phyloP scores from a whole-genome alignment of 2,113 vertebrate species.

The Neolamprologus falcicula region DNA sequence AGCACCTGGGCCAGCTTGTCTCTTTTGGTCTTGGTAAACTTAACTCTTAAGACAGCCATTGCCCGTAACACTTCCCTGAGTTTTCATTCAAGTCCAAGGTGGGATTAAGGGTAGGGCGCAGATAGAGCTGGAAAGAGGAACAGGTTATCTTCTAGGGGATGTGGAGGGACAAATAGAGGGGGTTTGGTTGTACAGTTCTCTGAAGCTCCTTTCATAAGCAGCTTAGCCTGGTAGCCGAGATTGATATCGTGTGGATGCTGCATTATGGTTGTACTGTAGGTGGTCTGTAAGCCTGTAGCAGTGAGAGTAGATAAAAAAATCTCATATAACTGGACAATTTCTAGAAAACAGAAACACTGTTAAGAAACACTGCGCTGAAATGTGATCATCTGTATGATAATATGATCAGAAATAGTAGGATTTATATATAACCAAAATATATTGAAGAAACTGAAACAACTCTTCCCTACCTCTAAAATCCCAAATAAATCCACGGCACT shows the following conservation, averaged over 20 bases:
- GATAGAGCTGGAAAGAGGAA: conserved; percentile 16
- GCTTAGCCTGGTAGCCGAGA: conserved; percentile 44
- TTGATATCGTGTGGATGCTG: conserved; percentile 23
- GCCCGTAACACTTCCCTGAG: background rate
- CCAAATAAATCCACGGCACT: background rate
- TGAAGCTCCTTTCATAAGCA: conserved; percentile 48
- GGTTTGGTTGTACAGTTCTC: background rate
- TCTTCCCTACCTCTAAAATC: background rate
- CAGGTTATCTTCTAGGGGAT: conserved; percentile 17
- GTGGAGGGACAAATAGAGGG: background rate
- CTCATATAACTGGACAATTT: background rate
- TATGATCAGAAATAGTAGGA: background rate
- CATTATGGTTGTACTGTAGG: conserved; percentile 16
- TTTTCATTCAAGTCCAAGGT: background rate
- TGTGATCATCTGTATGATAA: background rate
- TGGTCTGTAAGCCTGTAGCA: background rate
- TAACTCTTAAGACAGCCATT: conserved; percentile 83
- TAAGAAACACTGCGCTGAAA: background rate
- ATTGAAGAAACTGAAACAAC: background rate
- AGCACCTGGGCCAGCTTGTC: conserved; percentile 83
- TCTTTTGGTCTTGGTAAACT: conserved; percentile 80
- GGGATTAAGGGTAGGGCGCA: conserved; percentile 31
- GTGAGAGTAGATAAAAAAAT: background rate
- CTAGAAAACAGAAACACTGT: background rate
- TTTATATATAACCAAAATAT: background rate